A percentile compares a stretch with the other conserved stretches of the same genome.
phyloP scores from a whole-genome alignment of 2,888 invertebrate genomes.

The Mimumesa dahlbomi region DNA sequence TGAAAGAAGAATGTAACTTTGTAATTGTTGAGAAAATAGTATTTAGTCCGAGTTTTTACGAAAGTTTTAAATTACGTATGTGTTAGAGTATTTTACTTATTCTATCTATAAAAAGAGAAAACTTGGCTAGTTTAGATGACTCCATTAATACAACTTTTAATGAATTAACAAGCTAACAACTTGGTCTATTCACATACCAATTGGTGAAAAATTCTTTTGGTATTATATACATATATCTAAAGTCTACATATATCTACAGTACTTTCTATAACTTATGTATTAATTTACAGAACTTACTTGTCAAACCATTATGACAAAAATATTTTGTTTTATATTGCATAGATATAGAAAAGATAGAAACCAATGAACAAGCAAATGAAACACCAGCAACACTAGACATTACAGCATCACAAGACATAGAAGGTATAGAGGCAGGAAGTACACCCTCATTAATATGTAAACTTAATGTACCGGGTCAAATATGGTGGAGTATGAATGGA shows the following conservation, averaged over 20 bases:
- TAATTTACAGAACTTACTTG: background rate
- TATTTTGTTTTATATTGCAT: slow-evolving; percentile 12
- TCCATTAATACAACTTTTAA: slow-evolving; percentile 33
- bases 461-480: slow-evolving; percentile 81
- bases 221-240: background rate
- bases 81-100: background rate
- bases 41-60: too few species aligned
- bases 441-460: slow-evolving; percentile 82
- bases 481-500: slow-evolving; percentile 84
- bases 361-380: slow-evolving; percentile 47
- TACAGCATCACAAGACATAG: slow-evolving; percentile 71
- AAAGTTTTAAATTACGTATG: background rate
- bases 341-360: slow-evolving; percentile 62
- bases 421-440: slow-evolving; percentile 76
- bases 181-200: slow-evolving; percentile 24
- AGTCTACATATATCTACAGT: too few species aligned
- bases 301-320: slow-evolving; percentile 1
- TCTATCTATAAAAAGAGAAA: slow-evolving; percentile 20
- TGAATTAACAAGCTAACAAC: slow-evolving; percentile 44
- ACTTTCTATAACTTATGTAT: too few species aligned
- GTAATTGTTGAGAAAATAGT: too few species aligned
- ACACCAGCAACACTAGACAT: slow-evolving; percentile 63
- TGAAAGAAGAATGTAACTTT: too few species aligned
- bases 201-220: slow-evolving; percentile 14
- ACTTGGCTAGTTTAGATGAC: slow-evolving; percentile 17